Conservation (phyloP, 2,113 vertebrate genomes). For the Clarias gariepinus region DNA sequence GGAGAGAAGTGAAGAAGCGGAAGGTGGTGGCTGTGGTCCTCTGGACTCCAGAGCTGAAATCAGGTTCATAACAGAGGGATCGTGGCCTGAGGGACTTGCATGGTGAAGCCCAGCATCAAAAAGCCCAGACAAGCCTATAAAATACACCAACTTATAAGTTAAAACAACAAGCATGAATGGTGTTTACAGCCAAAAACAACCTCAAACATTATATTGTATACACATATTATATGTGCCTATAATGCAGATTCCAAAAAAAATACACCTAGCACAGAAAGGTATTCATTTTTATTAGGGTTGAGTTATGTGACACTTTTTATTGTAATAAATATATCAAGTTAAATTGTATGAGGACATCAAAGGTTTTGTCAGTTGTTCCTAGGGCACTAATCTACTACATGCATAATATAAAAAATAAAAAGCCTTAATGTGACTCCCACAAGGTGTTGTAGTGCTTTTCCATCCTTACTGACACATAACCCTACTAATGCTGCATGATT, state of each 20-base stretch:
- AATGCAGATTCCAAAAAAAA: not conserved
- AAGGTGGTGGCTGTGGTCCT: conserved; percentile 88
- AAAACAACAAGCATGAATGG: not conserved
- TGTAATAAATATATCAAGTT: not conserved
- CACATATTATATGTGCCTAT: not conserved
- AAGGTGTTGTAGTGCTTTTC: not conserved
- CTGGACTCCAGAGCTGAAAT: conserved; percentile 92
- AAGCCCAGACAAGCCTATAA: conserved; percentile 85
- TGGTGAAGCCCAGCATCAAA: conserved; percentile 93
- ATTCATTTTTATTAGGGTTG: not conserved
- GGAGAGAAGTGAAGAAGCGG: conserved; percentile 91
- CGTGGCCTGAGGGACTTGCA: conserved; percentile 82
- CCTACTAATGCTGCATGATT: too few relatives aligned
- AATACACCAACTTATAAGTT: conserved; percentile 22
- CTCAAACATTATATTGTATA: too few relatives aligned
- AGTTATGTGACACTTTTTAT: not conserved
- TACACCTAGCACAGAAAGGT: not conserved
- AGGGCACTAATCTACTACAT: not conserved
- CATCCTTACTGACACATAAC: not conserved
- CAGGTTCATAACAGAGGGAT: conserved; percentile 94
- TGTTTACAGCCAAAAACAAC: not conserved
- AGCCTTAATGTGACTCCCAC: not conserved
- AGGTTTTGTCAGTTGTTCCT: not conserved
- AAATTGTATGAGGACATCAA: not conserved
- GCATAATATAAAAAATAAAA: not conserved